A percentile compares a stretch with the other conserved stretches of the same genome.
Conservation (phyloP, 2,888 invertebrate genomes). For the Andrena camellia region DNA sequence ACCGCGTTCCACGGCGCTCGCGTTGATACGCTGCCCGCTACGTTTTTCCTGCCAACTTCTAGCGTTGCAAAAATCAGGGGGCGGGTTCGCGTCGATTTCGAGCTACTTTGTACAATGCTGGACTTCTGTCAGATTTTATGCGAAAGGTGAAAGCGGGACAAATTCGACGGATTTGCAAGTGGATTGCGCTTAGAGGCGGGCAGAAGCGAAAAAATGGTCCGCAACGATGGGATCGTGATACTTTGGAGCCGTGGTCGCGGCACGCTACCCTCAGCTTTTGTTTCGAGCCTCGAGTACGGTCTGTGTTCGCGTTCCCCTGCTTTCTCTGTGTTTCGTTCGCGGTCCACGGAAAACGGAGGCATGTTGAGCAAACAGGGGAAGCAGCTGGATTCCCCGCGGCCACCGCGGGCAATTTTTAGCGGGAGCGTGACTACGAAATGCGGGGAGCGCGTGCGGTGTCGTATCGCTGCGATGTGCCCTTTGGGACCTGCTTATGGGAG, state of each 20-base stretch:
- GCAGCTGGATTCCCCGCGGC: neutral
- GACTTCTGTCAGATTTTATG: no score
- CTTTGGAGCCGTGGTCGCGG: constrained; percentile 3
- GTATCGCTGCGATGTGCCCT: neutral
- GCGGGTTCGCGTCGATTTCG: no score
- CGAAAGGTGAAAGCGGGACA: neutral
- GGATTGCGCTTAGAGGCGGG: neutral
- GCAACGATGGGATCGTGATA: constrained; percentile 1
- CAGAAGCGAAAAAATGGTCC: neutral
- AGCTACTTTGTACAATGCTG: neutral
- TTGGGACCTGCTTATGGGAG: neutral
- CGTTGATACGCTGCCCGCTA: neutral
- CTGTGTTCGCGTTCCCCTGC: constrained; percentile 8
- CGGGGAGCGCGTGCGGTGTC: neutral
- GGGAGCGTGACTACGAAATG: neutral
- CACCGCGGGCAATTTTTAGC: neutral
- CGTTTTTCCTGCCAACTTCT: neutral
- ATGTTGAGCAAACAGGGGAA: constrained; percentile 14
- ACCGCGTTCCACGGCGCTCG: neutral
- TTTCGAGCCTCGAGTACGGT: neutral
- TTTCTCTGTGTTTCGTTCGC: constrained; percentile 1
- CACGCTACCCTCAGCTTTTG: constrained; percentile 27
- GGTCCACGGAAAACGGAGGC: constrained; percentile 9
- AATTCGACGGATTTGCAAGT: neutral
- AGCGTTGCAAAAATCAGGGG: neutral